Evolutionary conservation across 2,888 invertebrate genomes (phyloP).

Genomic region (Clivina fossor): DNA sequence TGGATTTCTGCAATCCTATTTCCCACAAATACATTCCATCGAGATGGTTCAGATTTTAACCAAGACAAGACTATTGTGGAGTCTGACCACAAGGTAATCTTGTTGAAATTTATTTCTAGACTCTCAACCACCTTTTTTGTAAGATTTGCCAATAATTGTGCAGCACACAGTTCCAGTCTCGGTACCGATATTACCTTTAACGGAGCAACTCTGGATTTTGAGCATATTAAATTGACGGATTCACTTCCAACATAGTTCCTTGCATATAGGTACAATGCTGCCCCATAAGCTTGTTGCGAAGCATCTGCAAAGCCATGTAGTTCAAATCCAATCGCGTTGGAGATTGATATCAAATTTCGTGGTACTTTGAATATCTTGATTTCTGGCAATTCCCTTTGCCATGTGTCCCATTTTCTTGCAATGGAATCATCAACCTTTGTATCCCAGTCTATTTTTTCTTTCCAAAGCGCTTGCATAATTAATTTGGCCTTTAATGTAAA

Average conservation of each 20-base stretch:
- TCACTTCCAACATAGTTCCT: too few species aligned
- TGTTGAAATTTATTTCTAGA: constrained; percentile 13
- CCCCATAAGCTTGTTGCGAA: background rate
- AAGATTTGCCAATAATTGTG: background rate
- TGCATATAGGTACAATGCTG: background rate
- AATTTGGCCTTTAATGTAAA: background rate
- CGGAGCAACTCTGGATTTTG: too few species aligned
- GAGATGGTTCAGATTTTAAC: constrained; percentile 10
- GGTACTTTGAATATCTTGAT: background rate
- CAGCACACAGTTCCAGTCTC: background rate
- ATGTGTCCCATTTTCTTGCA: background rate
- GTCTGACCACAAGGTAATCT: constrained; percentile 34
- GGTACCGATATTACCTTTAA: background rate
- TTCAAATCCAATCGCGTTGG: background rate
- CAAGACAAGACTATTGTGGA: constrained; percentile 37
- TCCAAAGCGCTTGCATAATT: background rate
- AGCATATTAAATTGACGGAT: too few species aligned
- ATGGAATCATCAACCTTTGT: background rate
- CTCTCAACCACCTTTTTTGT: constrained; percentile 12
- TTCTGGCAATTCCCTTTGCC: background rate
- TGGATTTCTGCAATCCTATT: constrained; percentile 37
- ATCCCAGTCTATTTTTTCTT: background rate
- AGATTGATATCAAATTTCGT: background rate
- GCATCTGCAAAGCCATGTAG: constrained; percentile 1
- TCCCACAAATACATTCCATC: constrained; percentile 35